Evolutionary conservation across 2,113 vertebrate genomes (phyloP).

Genomic region (Rhodinocichla rosea): DNA sequence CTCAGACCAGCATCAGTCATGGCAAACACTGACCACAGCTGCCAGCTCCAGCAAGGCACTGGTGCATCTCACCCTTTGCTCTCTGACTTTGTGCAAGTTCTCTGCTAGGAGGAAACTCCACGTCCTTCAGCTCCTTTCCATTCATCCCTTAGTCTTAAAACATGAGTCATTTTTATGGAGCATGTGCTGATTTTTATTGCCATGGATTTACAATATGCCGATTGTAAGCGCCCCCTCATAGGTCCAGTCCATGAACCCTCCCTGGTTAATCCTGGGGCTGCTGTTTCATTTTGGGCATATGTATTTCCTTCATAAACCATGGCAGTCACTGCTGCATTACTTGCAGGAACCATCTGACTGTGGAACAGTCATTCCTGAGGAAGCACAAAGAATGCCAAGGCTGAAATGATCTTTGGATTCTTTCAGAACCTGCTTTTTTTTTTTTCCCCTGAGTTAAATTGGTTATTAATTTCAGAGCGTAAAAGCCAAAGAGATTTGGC

Average conservation of each 20-base stretch:
- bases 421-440: background rate
- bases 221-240: background rate
- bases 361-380: background rate
- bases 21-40: background rate
- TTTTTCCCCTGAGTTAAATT: background rate
- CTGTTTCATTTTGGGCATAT: background rate
- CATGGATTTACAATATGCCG: background rate
- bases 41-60: background rate
- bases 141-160: background rate
- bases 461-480: background rate
- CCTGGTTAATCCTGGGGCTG: background rate
- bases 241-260: background rate
- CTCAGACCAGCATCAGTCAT: background rate
- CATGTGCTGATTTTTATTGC: conserved; percentile 34
- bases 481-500: background rate
- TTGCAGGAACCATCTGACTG: background rate
- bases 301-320: conserved; percentile 15
- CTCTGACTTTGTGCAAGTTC: background rate
- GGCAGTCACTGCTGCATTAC: background rate
- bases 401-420: background rate
- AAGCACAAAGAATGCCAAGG: background rate
- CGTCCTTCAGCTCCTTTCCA: background rate
- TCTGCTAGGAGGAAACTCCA: background rate
- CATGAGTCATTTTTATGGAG: conserved; percentile 1
- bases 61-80: fast-evolving